Conservation (phyloP, 2,113 vertebrate species). For the Microtus montanus region DNA sequence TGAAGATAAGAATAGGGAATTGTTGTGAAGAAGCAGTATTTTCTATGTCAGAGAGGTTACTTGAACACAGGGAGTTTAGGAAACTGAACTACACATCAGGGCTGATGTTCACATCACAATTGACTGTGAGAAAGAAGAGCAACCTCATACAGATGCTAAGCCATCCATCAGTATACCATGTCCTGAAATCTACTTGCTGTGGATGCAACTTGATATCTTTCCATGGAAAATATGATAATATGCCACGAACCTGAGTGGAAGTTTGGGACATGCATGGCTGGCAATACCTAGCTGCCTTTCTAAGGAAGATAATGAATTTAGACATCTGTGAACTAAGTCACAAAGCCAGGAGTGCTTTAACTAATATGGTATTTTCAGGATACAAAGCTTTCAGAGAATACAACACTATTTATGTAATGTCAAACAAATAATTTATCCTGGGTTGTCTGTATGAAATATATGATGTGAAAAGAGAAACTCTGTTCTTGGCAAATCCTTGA, state of each 20-base stretch:
- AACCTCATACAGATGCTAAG: background rate
- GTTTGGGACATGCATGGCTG: accelerated
- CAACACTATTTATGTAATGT: background rate
- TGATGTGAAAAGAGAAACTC: accelerated
- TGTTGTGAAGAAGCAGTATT: background rate
- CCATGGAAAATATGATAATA: background rate
- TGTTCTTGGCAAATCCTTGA: background rate
- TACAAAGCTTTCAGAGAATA: background rate
- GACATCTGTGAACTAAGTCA: background rate
- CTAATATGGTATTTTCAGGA: background rate
- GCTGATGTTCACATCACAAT: background rate
- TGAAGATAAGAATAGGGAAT: background rate
- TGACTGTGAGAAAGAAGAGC: background rate
- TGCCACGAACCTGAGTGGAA: background rate
- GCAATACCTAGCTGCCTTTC: background rate
- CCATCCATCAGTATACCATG: accelerated
- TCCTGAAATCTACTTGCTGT: background rate
- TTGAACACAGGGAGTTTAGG: background rate
- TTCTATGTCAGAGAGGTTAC: background rate
- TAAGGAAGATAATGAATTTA: background rate
- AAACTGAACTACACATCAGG: background rate
- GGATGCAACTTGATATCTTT: background rate
- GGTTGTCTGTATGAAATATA: background rate
- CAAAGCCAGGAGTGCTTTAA: background rate
- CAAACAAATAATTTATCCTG: background rate